Conservation (phyloP, 2,113 vertebrate genomes). For the Hymenochirus boettgeri region DNA sequence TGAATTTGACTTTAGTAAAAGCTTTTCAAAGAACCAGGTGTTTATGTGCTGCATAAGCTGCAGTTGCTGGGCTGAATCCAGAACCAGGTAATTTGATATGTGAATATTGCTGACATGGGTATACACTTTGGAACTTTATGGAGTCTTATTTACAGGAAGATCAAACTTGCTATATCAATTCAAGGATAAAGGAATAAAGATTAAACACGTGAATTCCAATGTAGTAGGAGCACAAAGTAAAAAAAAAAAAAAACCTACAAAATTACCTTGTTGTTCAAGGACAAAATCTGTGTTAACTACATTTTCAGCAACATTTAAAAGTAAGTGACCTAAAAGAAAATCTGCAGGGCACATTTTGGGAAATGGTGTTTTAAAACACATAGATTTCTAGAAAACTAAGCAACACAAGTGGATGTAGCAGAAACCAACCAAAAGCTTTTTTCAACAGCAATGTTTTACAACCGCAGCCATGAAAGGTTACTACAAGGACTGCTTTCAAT, state of each 20-base stretch:
- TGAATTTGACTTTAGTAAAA: constrained; percentile 29
- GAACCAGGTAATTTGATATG: constrained; percentile 39
- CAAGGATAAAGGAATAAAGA: constrained; percentile 12
- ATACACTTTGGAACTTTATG: constrained; percentile 34
- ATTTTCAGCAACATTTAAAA: neutral
- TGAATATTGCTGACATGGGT: constrained; percentile 38
- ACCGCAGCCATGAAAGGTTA: too few relatives aligned
- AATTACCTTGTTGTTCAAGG: constrained; percentile 6
- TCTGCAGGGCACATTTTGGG: neutral
- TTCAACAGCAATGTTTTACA: too few relatives aligned
- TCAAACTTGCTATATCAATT: constrained; percentile 29
- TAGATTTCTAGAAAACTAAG: too few relatives aligned
- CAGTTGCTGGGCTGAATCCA: constrained; percentile 29
- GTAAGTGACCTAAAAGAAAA: neutral
- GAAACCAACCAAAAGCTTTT: too few relatives aligned
- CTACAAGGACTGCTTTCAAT: too few relatives aligned
- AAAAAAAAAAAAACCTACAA: too few relatives aligned
- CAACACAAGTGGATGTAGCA: too few relatives aligned
- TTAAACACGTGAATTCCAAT: neutral
- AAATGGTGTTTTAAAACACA: too few relatives aligned
- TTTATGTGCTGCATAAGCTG: constrained; percentile 34
- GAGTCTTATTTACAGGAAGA: constrained; percentile 16
- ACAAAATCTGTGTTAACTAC: neutral
- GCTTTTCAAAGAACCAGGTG: constrained; percentile 34
- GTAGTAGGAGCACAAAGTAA: neutral